Base-by-base conservation (phyloP, 1,140 invertebrate species). In the Apis dorsata region DNA sequence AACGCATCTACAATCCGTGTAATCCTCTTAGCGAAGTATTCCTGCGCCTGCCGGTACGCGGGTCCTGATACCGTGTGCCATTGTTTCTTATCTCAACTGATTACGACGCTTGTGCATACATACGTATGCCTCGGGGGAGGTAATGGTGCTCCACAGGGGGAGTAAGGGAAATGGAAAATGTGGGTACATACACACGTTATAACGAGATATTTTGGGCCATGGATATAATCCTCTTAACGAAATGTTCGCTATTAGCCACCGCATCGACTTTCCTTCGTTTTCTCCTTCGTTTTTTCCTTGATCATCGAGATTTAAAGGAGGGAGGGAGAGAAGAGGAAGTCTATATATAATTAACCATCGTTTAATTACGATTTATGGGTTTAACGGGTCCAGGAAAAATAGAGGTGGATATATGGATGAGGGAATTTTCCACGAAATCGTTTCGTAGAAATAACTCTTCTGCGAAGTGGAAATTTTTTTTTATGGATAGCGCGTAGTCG, bases 11-110 rank as follows among this genome's bases (percentile, higher is more conserved):
- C 34, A 44, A 44, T 44, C 59, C 51, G 63, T 73, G 86, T 88
- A 88, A 88, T 88, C 86, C 86, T 84, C 86, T 88, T 88, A 88
- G 53, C 69, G 24, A 74, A 86, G 81, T 87, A 87, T 76, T 79
- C 73, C 53, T 60, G 59, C 21, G 85, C 77, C 76, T 57, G 82
- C 63, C 55, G 28, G 11, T 19, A 28, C n/a, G 28, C 19, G 70
- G 53, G 71, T 55, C 59, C 85, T 59, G 80, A 86, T 82, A 75
- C 53, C 80, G 59, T 75, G 59, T 62, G 72, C 72, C 69, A 70
- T 86, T 86, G 85, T 84, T 84, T 83, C 85, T 87, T 86, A 83
- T 83, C 78, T 53, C n/a, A 28, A 70, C 69, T 77, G 85, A 86
- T 86, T 86, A 86, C 15, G 71, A 74, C 59, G 81, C 77, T 65